Evolutionary conservation across 2,797 vertebrate species (phyloP).

Genomic region (Acrossocheilus fasciatus): DNA sequence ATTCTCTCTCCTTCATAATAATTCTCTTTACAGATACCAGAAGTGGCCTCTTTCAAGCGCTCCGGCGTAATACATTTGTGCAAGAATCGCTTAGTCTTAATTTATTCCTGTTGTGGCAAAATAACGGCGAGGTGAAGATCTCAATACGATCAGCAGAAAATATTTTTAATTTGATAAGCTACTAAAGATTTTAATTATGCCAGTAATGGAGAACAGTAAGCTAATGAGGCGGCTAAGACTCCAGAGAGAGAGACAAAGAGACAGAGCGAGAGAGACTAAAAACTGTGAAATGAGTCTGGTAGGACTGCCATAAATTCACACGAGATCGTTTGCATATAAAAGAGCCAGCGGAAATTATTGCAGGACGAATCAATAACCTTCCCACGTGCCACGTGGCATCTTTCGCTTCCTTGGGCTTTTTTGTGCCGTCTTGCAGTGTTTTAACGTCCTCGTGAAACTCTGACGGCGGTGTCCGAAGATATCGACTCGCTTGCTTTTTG

Average conservation of each 20-base stretch:
- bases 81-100: slow-evolving; percentile 91
- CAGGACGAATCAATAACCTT: slow-evolving; percentile 99
- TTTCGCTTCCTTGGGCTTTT: slow-evolving; percentile 53
- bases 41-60: slow-evolving; percentile 79
- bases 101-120: slow-evolving; percentile 99
- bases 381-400: slow-evolving; percentile 82
- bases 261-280: slow-evolving; percentile 86
- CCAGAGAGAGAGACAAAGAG: slow-evolving; percentile 82
- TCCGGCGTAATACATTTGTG: slow-evolving; percentile 76
- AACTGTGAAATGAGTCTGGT: slow-evolving; percentile 99
- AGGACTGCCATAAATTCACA: slow-evolving; percentile 99
- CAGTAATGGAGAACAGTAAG: slow-evolving; percentile 99
- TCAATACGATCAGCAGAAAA: slow-evolving; percentile 98
- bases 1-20: slow-evolving; percentile 67
- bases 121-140: slow-evolving; percentile 99
- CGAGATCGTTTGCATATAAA: slow-evolving; percentile 99
- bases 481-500: slow-evolving; percentile 27
- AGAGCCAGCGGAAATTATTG: slow-evolving; percentile 99
- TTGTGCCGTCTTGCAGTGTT: slow-evolving; percentile 24
- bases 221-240: slow-evolving; percentile 99
- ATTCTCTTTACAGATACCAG: slow-evolving; percentile 77
- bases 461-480: slow-evolving; percentile 1
- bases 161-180: slow-evolving; percentile 99
- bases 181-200: slow-evolving; percentile 99
- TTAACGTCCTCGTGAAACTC: slow-evolving; percentile 18